phyloP scores from a whole-genome alignment of 2,113 vertebrate species.

The Fulica atra region DNA sequence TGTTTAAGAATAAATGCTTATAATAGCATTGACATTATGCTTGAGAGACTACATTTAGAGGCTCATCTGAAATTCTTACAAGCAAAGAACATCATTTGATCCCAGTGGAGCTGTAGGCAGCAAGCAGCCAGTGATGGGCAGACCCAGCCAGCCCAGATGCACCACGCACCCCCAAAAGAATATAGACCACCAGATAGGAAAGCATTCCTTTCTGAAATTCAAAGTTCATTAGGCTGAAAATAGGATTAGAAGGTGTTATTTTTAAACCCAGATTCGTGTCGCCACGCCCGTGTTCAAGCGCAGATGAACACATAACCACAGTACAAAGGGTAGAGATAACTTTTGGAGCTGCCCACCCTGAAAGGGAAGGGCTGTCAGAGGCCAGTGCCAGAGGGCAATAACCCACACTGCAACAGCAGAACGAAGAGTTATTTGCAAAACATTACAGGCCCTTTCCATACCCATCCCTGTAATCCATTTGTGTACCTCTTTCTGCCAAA shows the following conservation, averaged over 20 bases:
- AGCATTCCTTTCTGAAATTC: not conserved
- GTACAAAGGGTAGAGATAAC: not conserved
- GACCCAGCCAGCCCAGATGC: not conserved
- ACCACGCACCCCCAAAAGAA: rapidly evolving
- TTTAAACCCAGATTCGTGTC: not conserved
- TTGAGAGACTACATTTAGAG: not conserved
- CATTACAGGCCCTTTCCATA: not conserved
- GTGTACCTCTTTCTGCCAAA: not conserved
- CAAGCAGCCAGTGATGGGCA: rapidly evolving
- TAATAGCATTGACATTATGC: not conserved
- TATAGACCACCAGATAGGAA: not conserved
- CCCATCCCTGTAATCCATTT: not conserved
- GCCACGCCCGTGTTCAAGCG: not conserved
- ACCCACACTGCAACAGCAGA: not conserved
- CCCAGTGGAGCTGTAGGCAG: rapidly evolving
- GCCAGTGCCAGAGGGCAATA: not conserved
- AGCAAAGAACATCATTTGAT: not conserved
- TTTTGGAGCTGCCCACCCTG: not conserved
- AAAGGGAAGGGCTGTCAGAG: not conserved
- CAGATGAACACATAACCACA: not conserved
- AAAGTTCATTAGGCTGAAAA: not conserved
- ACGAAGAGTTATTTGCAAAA: not conserved
- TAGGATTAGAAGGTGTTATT: not conserved
- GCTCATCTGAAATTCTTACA: rapidly evolving
- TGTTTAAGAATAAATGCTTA: not conserved